Evolutionary conservation across 2,797 vertebrate species (phyloP).

Genomic region (Typhlichthys subterraneus): DNA sequence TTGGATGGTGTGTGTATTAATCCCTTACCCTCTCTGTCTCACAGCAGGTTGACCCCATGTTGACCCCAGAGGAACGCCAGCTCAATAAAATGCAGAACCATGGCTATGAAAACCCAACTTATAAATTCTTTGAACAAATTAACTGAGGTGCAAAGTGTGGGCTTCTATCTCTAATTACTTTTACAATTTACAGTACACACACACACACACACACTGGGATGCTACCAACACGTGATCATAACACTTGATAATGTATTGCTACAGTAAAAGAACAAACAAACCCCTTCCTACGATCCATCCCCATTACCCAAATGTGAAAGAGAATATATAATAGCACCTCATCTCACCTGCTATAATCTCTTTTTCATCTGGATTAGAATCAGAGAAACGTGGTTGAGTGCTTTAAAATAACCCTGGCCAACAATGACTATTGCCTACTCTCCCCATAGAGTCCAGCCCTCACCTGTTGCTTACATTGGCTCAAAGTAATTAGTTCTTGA

Average conservation of each 20-base stretch:
- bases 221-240: conserved; percentile 50
- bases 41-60: conserved; percentile 82
- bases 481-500: conserved; percentile 65
- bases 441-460: conserved; percentile 65
- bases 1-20: conserved; percentile 33
- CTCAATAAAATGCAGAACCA: conserved; percentile 91
- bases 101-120: conserved; percentile 85
- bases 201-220: conserved; percentile 24
- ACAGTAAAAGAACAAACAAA: conserved; percentile 44
- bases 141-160: conserved; percentile 75
- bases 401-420: conserved; percentile 40
- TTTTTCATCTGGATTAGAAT: conserved; percentile 42
- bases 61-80: conserved; percentile 84
- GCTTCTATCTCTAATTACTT: conserved; percentile 48
- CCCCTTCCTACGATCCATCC: conserved; percentile 36
- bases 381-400: conserved; percentile 39
- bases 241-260: conserved; percentile 47
- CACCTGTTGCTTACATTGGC: conserved; percentile 48
- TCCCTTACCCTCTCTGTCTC: conserved; percentile 34
- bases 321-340: conserved; percentile 43
- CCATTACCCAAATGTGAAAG: conserved; percentile 64
- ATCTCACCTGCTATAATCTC: conserved; percentile 40
- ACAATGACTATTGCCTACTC: neutral
- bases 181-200: conserved; percentile 25
- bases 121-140: conserved; percentile 85